phyloP scores from a whole-genome alignment of 2,888 invertebrate genomes.

The Tromatobia lineatoria region DNA sequence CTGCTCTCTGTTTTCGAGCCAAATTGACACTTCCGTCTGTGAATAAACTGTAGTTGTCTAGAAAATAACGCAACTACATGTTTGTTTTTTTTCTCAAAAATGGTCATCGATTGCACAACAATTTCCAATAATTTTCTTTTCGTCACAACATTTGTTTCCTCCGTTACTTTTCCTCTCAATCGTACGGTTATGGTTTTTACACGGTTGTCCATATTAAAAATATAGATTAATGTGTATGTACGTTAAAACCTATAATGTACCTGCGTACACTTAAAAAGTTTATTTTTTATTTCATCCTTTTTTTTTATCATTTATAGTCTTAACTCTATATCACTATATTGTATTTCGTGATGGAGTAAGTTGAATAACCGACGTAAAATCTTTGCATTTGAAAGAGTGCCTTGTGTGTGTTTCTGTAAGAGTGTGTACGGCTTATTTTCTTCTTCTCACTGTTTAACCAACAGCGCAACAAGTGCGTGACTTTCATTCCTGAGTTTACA shows the following conservation, averaged over 20 bases:
- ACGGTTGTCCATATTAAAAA: slow-evolving; percentile 81
- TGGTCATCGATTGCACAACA: slow-evolving; percentile 72
- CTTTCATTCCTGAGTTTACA: slow-evolving; percentile 57
- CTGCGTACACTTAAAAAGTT: slow-evolving; percentile 66
- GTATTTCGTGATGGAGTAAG: slow-evolving; percentile 67
- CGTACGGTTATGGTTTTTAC: slow-evolving; percentile 68
- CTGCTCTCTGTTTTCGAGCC: neutral
- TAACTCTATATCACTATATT: slow-evolving; percentile 68
- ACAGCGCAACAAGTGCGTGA: slow-evolving; percentile 27
- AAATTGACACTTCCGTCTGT: slow-evolving; percentile 7
- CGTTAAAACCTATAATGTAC: slow-evolving; percentile 65
- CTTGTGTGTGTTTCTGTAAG: slow-evolving; percentile 14
- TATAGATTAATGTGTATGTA: slow-evolving; percentile 81
- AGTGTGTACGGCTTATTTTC: slow-evolving; percentile 19
- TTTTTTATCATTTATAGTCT: slow-evolving; percentile 44
- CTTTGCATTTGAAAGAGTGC: slow-evolving; percentile 56
- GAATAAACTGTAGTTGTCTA: slow-evolving; percentile 26
- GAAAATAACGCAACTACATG: neutral
- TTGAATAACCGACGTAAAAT: slow-evolving; percentile 63
- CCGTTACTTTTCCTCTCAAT: slow-evolving; percentile 23
- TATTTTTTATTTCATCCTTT: slow-evolving; percentile 31
- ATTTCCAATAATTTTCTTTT: slow-evolving; percentile 32
- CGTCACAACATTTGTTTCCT: slow-evolving; percentile 55
- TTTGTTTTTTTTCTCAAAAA: slow-evolving; percentile 5
- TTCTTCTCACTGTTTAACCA: slow-evolving; percentile 42